Evolutionary conservation across 2,113 vertebrate species (phyloP), one percentile per base, ranked within the genome.

Genomic region (Typhlomys cinereus): DNA sequence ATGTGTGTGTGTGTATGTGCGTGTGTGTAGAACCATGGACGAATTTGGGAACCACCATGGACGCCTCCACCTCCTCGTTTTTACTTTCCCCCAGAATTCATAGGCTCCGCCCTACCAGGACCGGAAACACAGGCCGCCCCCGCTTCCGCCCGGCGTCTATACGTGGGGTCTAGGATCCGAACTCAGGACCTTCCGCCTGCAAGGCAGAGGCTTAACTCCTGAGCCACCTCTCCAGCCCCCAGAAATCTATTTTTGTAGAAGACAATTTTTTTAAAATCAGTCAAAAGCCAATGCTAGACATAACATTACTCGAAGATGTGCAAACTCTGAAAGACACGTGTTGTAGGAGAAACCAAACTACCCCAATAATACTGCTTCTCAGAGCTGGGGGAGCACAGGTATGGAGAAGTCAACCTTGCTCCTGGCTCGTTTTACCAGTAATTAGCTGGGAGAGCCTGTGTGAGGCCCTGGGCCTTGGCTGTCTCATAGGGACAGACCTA

Each of bases 261-360:
- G 67, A 81, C 21, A n/a, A n/a, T 59, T 87, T 85, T 80, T n/a
- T n/a, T n/a, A 52, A 52, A 52, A 67, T 44, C 52, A 94, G 76
- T 34, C 36, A 86, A 71, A 74, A 69, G 57, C 34, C 54, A 31
- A 62, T 82, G 39, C 48, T 5, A 74, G 93, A 95, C 86, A 90
- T 69, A 90, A 54, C 41, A 10, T 11, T 41, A 67, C 61, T 78
- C n/a, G 39, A 23, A 86, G 84, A 74, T 62, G 81, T 0, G 2
- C 5, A 85, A 74, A 18, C 12, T 57, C n/a, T 39, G 75, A 82
- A 69, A 88, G 67, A 25, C 52, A 73, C 52, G 46, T 89, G 36
- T 3, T 61, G n/a, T 17, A 66, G 85, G 73, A 81, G 31, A 62
- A 66, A 80, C 88, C 62, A 5, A 73, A 69, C 36, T 25, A 41